Evolutionary conservation across 2,113 vertebrate species (phyloP).

Genomic region (Nothobranchius furzeri): DNA sequence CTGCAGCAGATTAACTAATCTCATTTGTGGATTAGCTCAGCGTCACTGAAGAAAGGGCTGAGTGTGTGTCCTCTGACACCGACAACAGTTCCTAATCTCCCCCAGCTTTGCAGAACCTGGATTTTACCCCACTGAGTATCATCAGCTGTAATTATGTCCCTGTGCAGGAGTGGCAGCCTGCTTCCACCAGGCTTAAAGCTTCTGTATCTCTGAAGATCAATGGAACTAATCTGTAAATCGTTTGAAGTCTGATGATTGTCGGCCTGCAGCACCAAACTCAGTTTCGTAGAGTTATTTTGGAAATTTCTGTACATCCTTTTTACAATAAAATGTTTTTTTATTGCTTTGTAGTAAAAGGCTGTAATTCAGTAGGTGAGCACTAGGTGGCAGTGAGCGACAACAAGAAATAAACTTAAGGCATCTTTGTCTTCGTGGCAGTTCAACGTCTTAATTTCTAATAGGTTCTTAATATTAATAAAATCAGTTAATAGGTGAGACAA

Average conservation of each 20-base stretch:
- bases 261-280: background rate
- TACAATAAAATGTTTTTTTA: conserved; percentile 38
- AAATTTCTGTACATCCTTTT: conserved; percentile 20
- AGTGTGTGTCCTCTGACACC: conserved; percentile 22
- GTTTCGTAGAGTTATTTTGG: background rate
- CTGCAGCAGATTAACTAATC: conserved; percentile 27
- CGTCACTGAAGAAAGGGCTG: conserved; percentile 47
- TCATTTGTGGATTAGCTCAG: conserved; percentile 36
- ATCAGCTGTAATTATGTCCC: conserved; percentile 20
- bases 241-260: conserved; percentile 19
- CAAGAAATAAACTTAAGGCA: background rate
- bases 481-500: too few species aligned
- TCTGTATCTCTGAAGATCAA: conserved; percentile 11
- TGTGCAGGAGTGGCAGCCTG: background rate
- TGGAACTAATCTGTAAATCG: conserved; percentile 37
- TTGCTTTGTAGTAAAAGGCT: background rate
- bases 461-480: too few species aligned
- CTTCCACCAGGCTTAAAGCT: background rate
- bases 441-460: background rate
- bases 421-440: background rate
- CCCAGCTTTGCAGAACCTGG: background rate
- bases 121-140: background rate
- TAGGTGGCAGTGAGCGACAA: conserved; percentile 46
- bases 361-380: conserved; percentile 18
- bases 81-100: conserved; percentile 33